Evolutionary conservation across 2,888 invertebrate genomes (phyloP), one percentile per base, ranked within the genome.

Genomic region (Acheta domesticus): DNA sequence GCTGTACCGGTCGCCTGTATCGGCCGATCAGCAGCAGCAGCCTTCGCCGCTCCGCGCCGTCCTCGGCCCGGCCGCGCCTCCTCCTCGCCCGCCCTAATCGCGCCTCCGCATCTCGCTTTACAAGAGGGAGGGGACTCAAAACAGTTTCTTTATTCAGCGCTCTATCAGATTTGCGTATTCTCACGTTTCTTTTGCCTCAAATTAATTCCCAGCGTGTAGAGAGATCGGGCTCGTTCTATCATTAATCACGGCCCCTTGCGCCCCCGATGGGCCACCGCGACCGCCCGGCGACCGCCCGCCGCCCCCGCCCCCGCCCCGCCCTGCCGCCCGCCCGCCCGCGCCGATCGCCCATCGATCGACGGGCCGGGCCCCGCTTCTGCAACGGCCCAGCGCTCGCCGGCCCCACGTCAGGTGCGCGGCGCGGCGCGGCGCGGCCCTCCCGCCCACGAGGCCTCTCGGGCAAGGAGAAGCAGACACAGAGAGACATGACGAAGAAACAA

Each of bases 91-190:
- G 48, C 5, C n/a, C 21, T 76, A 76, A 76, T 76, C 76, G 36
- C 48, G 19, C n/a, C 48, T 16, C 49, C 48, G 76, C 76, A 76
- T 76, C 76, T 76, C 36, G 16, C 36, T 36, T 36, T 76, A 76
- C 76, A 76, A 49, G 48, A 76, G 76, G 76, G 76, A 76, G 76
- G 76, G 76, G 76, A 76, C 36, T 76, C 80, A 77, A 78, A 78
- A 80, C 78, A 80, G 80, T 80, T 79, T 79, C 79, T 81, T 81
- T 81, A 81, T 81, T 81, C 80, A 81, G 76, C 73, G 86, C 86
- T 86, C 86, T 86, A 87, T 86, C 86, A 86, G 86, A 87, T 86
- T 86, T 84, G 86, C 86, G 85, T 86, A 86, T 86, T 86, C 86
- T 87, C 86, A 86, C 87, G 87, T 87, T 86, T 85, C 85, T 84